Evolutionary conservation across 2,888 invertebrate genomes (phyloP), one percentile per base, ranked within the genome.

Genomic region (Ceraclea dissimilis): DNA sequence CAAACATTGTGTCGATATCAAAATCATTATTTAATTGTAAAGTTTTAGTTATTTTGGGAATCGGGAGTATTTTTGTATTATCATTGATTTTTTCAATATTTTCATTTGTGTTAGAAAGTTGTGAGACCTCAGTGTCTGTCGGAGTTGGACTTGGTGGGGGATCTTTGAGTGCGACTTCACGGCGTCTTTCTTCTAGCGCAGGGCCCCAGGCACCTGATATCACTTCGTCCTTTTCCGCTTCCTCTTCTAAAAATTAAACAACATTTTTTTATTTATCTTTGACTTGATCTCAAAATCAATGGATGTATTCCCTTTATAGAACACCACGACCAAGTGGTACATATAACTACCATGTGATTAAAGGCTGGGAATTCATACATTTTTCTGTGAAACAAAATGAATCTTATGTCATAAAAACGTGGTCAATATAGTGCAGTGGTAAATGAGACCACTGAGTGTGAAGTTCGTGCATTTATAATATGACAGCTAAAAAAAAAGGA

Each of bases 171-270:
- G 61, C 61, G 11, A 77, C 76, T 63, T 76, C 77, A 20, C 72
- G 73, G 0, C 76, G 69, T 0, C 77, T 67, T 0, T 74, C 75
- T 66, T 76, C 77, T 52, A 75, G 69, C 0, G 76, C 76, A 1
- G 77, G 76, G 52, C 75, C 76, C 52, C 76, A 76, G 0, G 82
- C 81, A 66, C 88, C 88, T 1, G 90, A 89, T 44, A 91, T 84
- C 19, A 58, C 61, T 49, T 60, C 60, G 6, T 49, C 73, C 26
- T 72, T 72, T 66, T 72, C 72, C 59, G 34, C 52, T 22, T 47
- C 56, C n/a, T 72, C 52, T 22, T 51, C 53, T 47, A 16, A 47
- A 47, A 44, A 47, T 18, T 13, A 19, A 16, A 18, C 11, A 17
- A 16, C 19, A 19, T 51, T 51, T 26, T 13, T 16, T 49, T 49